A percentile compares a stretch with the other conserved stretches of the same genome.
Conservation (phyloP, 2,797 vertebrate species). For the Oceanodroma leucorhoa region DNA sequence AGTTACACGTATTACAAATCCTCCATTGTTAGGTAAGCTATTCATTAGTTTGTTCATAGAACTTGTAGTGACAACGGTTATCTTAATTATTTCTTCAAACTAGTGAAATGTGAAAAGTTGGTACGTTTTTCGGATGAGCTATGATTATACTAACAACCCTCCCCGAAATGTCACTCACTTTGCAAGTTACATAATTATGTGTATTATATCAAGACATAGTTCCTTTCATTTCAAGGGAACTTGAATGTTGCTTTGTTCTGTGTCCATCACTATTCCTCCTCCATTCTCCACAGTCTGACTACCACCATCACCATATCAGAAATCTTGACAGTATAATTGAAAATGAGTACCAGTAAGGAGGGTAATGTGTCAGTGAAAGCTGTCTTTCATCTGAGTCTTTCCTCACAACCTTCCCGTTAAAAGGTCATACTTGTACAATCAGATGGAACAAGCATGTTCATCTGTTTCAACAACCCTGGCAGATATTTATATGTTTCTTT, state of each 20-base stretch:
- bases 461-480: not conserved
- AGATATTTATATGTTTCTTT: not conserved
- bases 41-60: not conserved
- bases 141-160: not conserved
- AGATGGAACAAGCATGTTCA: not conserved
- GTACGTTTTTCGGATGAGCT: not conserved
- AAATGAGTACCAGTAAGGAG: not conserved
- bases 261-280: not conserved
- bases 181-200: not conserved
- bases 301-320: not conserved
- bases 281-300: not conserved
- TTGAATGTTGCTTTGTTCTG: not conserved
- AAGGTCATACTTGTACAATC: constrained; percentile 46
- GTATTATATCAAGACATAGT: not conserved
- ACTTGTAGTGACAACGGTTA: not conserved
- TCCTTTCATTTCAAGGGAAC: not conserved
- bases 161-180: not conserved
- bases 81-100: not conserved
- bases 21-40: not conserved
- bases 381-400: not conserved
- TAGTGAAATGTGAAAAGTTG: not conserved
- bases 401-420: not conserved
- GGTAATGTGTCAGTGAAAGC: not conserved
- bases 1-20: not conserved
- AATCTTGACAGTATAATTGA: constrained; percentile 17